Percentiles rank a stretch among this genome's conserved stretches.
phyloP scores from a whole-genome alignment of 2,797 vertebrate genomes.

The Clarias pachynema region DNA sequence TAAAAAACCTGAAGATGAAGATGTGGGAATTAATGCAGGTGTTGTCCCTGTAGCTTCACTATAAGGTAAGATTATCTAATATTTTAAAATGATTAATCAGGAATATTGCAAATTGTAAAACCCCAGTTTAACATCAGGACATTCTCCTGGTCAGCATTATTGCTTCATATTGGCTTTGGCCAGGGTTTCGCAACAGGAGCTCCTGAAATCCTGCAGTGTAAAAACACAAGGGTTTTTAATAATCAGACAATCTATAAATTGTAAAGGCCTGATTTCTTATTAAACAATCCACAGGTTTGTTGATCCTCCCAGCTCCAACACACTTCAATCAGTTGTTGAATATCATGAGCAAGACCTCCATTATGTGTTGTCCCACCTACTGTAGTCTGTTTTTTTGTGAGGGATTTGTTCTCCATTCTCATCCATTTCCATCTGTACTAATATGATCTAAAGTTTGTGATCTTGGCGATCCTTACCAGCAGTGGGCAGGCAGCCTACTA shows the following conservation, averaged over 20 bases:
- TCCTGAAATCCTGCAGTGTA: background rate
- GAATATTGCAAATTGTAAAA: too few relatives aligned
- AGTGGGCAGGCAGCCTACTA: too few relatives aligned
- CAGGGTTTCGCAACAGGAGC: constrained; percentile 14
- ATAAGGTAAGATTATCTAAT: constrained; percentile 2
- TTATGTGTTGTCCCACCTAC: background rate
- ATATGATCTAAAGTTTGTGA: too few relatives aligned
- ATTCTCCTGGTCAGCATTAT: background rate
- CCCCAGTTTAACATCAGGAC: too few relatives aligned
- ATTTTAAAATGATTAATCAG: too few relatives aligned
- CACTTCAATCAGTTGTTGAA: background rate
- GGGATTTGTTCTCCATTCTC: background rate
- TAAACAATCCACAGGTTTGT: background rate
- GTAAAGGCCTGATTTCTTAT: background rate
- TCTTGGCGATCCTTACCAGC: too few relatives aligned
- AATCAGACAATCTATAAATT: too few relatives aligned
- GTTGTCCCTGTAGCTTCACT: background rate
- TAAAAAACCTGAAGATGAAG: constrained; percentile 6
- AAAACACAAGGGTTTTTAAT: background rate
- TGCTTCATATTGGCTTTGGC: constrained; percentile 10
- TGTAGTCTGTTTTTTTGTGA: background rate
- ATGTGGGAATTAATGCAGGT: constrained; percentile 20
- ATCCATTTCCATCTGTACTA: too few relatives aligned
- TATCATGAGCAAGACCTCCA: background rate
- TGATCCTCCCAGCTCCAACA: background rate